These are phyloP conservation scores for Noctuana brunneofusca DNA, from an alignment of 2,888 invertebrate species.

Conservation along the genomic window DNA sequence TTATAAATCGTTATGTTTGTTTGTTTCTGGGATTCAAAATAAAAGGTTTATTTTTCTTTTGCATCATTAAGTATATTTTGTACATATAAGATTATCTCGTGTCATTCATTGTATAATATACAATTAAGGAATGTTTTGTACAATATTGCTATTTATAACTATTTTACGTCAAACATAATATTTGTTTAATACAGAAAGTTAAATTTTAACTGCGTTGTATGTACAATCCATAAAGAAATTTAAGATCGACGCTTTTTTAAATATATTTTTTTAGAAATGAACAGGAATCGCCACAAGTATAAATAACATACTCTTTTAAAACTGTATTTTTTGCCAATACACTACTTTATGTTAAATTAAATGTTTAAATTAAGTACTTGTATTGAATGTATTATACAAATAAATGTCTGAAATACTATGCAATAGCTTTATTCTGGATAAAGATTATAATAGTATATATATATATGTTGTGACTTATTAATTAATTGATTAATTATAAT, in stretches of 20 bases:
- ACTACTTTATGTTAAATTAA: too few relatives aligned
- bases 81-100: neutral
- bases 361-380: neutral
- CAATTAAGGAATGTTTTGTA: conserved; percentile 7
- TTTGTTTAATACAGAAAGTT: neutral
- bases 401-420: neutral
- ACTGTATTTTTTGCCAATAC: too few relatives aligned
- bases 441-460: too few relatives aligned
- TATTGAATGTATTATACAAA: neutral
- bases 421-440: too few relatives aligned
- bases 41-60: neutral
- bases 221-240: too few relatives aligned
- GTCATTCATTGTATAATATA: neutral
- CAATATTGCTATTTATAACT: neutral
- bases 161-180: neutral
- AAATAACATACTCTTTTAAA: too few relatives aligned
- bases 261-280: too few relatives aligned
- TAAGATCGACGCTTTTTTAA: too few relatives aligned
- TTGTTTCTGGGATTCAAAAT: neutral
- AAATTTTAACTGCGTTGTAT: neutral
- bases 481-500: too few relatives aligned
- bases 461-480: too few relatives aligned
- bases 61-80: neutral
- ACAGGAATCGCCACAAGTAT: too few relatives aligned
- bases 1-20: neutral